Evolutionary conservation across 2,113 vertebrate genomes (phyloP).

Genomic region (Gymnocephalus cernua): DNA sequence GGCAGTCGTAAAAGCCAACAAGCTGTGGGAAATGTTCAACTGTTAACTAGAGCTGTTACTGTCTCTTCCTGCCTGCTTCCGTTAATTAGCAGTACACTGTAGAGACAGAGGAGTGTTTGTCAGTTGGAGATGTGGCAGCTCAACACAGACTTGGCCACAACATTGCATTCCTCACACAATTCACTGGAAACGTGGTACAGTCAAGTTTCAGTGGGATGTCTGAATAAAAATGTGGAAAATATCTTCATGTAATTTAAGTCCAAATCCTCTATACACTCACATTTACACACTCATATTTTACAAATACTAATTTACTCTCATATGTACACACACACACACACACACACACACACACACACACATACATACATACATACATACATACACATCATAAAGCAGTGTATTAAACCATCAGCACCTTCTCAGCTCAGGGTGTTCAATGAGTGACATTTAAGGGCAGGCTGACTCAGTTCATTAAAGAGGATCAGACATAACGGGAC

Average conservation of each 20-base stretch:
- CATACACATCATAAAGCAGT: slow-evolving; percentile 67
- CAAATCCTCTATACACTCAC: slow-evolving; percentile 48
- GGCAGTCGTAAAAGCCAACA: slow-evolving; percentile 7
- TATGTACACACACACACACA: background rate
- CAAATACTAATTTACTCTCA: background rate
- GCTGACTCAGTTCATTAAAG: slow-evolving; percentile 84
- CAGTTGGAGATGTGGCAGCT: slow-evolving; percentile 37
- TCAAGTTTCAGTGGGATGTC: slow-evolving; percentile 27
- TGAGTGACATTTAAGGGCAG: slow-evolving; percentile 61
- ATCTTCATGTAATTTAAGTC: slow-evolving; percentile 65
- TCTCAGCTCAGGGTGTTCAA: slow-evolving; percentile 69
- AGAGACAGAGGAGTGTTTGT: slow-evolving; percentile 33
- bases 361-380: background rate
- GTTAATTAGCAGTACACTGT: slow-evolving; percentile 22
- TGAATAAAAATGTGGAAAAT: slow-evolving; percentile 74
- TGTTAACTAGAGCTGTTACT: background rate
- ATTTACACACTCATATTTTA: background rate
- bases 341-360: background rate
- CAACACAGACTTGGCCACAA: slow-evolving; percentile 34
- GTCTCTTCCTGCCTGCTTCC: slow-evolving; percentile 18
- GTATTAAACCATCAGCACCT: slow-evolving; percentile 77
- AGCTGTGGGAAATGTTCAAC: slow-evolving; percentile 23
- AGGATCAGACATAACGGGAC: slow-evolving; percentile 73
- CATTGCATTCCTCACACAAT: slow-evolving; percentile 42
- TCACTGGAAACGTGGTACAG: slow-evolving; percentile 46